These are phyloP conservation scores for Aphaenogaster ashmeadi DNA, from an alignment of 1,140 invertebrate species.

Conservation along the genomic window DNA sequence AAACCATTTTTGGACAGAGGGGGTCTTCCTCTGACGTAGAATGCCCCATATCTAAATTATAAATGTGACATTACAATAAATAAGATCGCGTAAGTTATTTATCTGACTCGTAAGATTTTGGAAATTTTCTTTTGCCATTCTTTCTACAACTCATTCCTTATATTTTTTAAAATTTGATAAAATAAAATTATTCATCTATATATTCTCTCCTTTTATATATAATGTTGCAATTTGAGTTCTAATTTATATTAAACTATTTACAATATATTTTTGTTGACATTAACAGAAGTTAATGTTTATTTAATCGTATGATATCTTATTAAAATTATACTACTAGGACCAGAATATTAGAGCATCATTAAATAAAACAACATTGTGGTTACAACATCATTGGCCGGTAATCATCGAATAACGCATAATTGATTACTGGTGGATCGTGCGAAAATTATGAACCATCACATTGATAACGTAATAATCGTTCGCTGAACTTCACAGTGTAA, in stretches of 20 bases:
- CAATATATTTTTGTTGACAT: not conserved
- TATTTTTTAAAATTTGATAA: not conserved
- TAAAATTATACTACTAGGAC: constrained; percentile 1
- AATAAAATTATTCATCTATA: not conserved
- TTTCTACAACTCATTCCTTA: not conserved
- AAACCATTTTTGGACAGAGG: too few relatives aligned
- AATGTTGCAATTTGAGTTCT: not conserved
- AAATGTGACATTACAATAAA: not conserved
- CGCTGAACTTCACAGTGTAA: constrained; percentile 7
- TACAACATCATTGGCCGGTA: not conserved
- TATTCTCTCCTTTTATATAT: not conserved
- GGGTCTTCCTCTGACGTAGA: too few relatives aligned
- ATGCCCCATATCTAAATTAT: not conserved
- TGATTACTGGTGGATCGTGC: constrained; percentile 55
- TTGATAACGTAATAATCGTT: constrained; percentile 64
- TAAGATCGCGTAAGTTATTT: not conserved
- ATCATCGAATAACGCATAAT: constrained; percentile 43
- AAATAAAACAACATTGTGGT: constrained; percentile 28
- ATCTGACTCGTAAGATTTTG: not conserved
- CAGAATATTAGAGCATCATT: constrained; percentile 11
- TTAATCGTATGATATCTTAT: not conserved
- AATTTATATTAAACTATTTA: not conserved
- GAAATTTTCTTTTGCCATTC: not conserved
- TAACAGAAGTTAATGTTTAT: not conserved
- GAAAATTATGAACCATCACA: constrained; percentile 65